Base-by-base conservation (phyloP, 2,113 vertebrate genomes). In the Cyanoramphus novaezelandiae region DNA sequence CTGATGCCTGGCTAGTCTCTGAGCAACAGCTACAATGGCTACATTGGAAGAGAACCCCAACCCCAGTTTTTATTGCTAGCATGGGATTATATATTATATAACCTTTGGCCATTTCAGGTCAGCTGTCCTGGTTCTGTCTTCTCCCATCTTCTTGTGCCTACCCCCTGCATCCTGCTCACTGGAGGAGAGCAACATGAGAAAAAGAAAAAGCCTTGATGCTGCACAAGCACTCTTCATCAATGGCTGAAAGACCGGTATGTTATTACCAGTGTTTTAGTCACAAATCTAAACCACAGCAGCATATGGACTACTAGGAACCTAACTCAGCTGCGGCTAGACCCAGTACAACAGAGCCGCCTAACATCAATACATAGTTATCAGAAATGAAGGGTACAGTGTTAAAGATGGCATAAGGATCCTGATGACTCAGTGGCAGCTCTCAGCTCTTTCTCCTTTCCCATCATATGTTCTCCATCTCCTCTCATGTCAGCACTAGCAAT, bases 151-250 rank as follows among this genome's bases (percentile, higher is more conserved):
- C 60, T 53, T 53, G 46, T 2, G 1, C 53, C 29, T 7, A 63
- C 28, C 12, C 6, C 70, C 5, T 6, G 11, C 57, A 84, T 23
- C 29, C 20, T 64, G 9, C 29, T 75, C 5, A 25, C n/a, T 43
- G 35, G 24, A 49, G 8, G 11, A 14, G 15, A 1, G 4, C 27
- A 53, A 33, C 0, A 0, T 53, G 11, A 78, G 72, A n/a, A 81
- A 57, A 62, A 39, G 25, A 90, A 44, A 75, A 86, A 53, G 25
- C 35, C 27, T 60, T 39, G 27, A 7, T 4, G 9, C 60, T 88
- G n/a, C 70, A 28, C 49, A 70, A n/a, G 28, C 46, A 31, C 44
- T 70, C 11, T 50, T 86, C 41, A 77, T 28, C 55, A 67, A 5
- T 5, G 67, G 41, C 46, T 55, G 41, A 23, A 55, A 57, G 43